Conservation (phyloP, 1,140 invertebrate species). For the Drosophila bocki region DNA sequence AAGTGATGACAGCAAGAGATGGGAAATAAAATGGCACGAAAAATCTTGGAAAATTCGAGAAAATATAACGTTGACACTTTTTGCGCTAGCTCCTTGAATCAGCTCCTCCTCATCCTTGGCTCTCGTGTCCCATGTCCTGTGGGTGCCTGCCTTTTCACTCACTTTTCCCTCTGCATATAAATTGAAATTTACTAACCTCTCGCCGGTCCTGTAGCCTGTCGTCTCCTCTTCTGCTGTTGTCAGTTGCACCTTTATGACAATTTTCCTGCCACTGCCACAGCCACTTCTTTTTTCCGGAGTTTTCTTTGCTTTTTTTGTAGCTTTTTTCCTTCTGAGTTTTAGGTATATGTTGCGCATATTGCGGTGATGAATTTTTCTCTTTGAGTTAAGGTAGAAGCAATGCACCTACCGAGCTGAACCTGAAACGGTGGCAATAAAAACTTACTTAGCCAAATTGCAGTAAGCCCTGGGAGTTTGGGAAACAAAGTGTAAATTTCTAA, state of each 20-base stretch:
- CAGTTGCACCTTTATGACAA: slow-evolving; percentile 85
- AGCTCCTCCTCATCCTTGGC: slow-evolving; percentile 15
- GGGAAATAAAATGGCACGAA: slow-evolving; percentile 57
- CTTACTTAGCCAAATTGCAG: slow-evolving; percentile 78
- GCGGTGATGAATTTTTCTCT: slow-evolving; percentile 83
- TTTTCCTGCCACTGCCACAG: slow-evolving; percentile 74
- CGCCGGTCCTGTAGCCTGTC: slow-evolving; percentile 9
- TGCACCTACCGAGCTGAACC: slow-evolving; percentile 2
- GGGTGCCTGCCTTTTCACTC: slow-evolving; percentile 68
- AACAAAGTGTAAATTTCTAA: slow-evolving; percentile 19
- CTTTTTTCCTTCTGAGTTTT: slow-evolving; percentile 24
- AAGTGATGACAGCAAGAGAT: slow-evolving; percentile 11
- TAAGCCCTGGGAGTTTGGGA: slow-evolving; percentile 15
- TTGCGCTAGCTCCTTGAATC: slow-evolving; percentile 49
- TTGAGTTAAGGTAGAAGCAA: slow-evolving; percentile 73
- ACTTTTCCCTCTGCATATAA: slow-evolving; percentile 83
- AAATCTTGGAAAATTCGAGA: slow-evolving; percentile 80
- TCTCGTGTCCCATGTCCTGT: slow-evolving; percentile 29
- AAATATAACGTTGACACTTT: slow-evolving; percentile 82
- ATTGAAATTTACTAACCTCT: slow-evolving; percentile 83
- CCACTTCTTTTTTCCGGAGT: slow-evolving; percentile 29
- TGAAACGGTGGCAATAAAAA: slow-evolving; percentile 66
- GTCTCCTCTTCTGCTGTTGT: slow-evolving; percentile 52
- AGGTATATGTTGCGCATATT: slow-evolving; percentile 75
- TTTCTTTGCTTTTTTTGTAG: slow-evolving; percentile 32